Evolutionary conservation across 2,113 vertebrate species (phyloP).

Genomic region (Megatriorchis doriae): DNA sequence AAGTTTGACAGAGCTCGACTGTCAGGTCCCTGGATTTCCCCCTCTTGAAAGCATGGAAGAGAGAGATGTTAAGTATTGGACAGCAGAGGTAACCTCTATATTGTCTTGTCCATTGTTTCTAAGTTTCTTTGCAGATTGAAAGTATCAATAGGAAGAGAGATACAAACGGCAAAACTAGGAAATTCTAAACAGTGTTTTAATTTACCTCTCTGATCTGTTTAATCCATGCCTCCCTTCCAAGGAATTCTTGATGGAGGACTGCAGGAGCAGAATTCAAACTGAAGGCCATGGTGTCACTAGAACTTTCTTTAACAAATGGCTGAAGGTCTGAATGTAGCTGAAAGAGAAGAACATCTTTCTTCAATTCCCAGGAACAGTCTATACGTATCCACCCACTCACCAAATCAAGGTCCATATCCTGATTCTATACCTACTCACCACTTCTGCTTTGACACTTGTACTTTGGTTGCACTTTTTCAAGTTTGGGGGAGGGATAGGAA

Average conservation of each 20-base stretch:
- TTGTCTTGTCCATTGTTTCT: background rate
- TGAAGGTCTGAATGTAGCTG: constrained; percentile 94
- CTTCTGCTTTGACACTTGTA: background rate
- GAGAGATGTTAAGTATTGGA: background rate
- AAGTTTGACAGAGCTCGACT: background rate
- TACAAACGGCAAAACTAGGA: background rate
- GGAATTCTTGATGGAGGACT: constrained; percentile 87
- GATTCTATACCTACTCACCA: background rate
- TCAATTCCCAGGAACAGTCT: background rate
- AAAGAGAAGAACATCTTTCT: constrained; percentile 24
- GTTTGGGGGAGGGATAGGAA: background rate
- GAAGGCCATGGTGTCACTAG: constrained; percentile 75
- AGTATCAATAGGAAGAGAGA: background rate
- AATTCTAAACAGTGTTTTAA: background rate
- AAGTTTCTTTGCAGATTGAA: background rate
- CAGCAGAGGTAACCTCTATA: background rate
- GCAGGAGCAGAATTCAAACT: constrained; percentile 88
- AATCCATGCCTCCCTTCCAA: constrained; percentile 86
- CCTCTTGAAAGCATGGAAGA: background rate
- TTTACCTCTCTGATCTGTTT: constrained; percentile 88
- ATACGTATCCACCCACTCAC: background rate
- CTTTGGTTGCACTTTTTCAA: background rate
- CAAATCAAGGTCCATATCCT: background rate
- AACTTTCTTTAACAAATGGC: constrained; percentile 85
- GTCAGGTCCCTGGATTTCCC: background rate